Conservation (phyloP, 2,888 invertebrate genomes). For the Ophion costatus region DNA sequence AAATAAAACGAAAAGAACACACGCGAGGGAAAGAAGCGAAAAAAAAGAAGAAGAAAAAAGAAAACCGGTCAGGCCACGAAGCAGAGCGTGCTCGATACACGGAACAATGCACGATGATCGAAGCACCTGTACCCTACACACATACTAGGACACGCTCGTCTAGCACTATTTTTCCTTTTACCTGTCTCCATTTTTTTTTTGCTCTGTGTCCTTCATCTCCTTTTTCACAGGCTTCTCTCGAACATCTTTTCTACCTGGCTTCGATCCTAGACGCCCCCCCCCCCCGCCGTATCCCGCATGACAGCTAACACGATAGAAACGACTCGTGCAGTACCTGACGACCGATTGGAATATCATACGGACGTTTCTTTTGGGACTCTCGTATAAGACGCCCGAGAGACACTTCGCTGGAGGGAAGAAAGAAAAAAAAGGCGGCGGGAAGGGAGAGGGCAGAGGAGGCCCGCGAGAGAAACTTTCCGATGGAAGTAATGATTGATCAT, state of each 20-base stretch:
- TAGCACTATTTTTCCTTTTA: constrained; percentile 48
- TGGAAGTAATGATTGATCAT: constrained; percentile 29
- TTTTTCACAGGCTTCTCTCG: constrained; percentile 35
- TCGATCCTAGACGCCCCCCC: neutral
- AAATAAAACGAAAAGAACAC: constrained; percentile 15
- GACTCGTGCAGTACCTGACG: constrained; percentile 48
- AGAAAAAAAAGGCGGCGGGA: neutral
- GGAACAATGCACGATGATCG: constrained; percentile 59
- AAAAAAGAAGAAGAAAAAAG: constrained; percentile 45
- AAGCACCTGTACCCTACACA: constrained; percentile 46
- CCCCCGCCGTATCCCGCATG: constrained; percentile 12
- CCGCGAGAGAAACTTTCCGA: neutral
- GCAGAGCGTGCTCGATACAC: constrained; percentile 29
- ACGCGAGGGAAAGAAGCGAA: constrained; percentile 5
- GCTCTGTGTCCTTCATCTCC: constrained; percentile 16
- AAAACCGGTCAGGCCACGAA: constrained; percentile 56
- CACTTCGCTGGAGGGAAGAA: neutral
- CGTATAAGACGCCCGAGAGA: constrained; percentile 5
- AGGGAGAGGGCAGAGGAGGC: neutral
- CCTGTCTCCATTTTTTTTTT: constrained; percentile 27
- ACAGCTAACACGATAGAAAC: constrained; percentile 39
- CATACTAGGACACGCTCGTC: constrained; percentile 49
- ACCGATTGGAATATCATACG: constrained; percentile 57
- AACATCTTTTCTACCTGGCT: constrained; percentile 56
- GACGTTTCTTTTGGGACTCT: constrained; percentile 28